A percentile compares a stretch with the other conserved stretches of the same genome.
Evolutionary conservation across 2,797 vertebrate genomes (phyloP).

Genomic region (Netta rufina): DNA sequence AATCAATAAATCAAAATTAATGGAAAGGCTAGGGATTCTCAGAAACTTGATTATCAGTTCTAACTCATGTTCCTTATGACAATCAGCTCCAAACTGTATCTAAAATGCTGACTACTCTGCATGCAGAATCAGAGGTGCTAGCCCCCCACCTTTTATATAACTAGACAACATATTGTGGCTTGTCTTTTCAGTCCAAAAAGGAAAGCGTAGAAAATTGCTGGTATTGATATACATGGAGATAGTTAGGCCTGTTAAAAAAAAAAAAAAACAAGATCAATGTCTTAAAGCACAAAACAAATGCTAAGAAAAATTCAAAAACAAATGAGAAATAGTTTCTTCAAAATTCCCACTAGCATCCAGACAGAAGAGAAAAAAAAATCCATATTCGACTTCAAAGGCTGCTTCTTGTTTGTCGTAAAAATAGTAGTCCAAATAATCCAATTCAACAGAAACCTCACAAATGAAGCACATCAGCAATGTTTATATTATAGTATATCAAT

Average conservation of each 20-base stretch:
- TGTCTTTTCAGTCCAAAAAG: not conserved
- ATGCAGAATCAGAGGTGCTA: not conserved
- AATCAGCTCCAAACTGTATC: not conserved
- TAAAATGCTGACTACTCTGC: not conserved
- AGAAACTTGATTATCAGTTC: not conserved
- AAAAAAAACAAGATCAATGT: not conserved
- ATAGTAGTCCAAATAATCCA: not conserved
- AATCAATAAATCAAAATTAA: constrained; percentile 51
- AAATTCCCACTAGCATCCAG: not conserved
- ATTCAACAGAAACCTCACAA: not conserved
- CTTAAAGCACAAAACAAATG: not conserved
- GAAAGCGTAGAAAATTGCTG: not conserved
- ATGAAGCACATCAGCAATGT: not conserved
- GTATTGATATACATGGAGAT: not conserved
- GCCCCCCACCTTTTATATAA: not conserved
- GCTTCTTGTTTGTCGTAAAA: not conserved
- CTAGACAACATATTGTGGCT: not conserved
- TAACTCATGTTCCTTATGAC: not conserved
- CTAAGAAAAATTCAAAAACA: not conserved
- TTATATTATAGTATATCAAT: not conserved
- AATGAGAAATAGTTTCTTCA: not conserved
- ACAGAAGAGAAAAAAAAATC: not conserved
- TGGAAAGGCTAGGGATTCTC: constrained; percentile 1
- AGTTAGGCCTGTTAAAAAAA: not conserved
- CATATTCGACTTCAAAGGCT: not conserved